phyloP scores from a whole-genome alignment of 2,113 vertebrate species.

The Stomatorhinus ivindoensis region DNA sequence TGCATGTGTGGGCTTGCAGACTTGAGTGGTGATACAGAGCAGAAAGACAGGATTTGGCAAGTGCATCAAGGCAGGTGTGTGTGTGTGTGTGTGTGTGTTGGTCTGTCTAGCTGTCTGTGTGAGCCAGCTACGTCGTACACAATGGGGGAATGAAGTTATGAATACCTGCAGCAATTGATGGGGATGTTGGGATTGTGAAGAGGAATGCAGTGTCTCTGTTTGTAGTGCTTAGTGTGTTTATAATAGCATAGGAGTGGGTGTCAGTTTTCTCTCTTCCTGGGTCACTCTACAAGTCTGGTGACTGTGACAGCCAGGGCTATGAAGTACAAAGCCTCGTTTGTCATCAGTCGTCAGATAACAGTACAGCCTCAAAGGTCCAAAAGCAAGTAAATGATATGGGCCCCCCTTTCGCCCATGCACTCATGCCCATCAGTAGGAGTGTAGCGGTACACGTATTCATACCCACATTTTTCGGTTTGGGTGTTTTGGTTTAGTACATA shows the following conservation, averaged over 20 bases:
- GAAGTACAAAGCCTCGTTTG: neutral
- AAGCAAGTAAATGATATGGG: neutral
- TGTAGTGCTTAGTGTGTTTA: neutral
- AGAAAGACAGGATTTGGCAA: neutral
- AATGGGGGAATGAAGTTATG: neutral
- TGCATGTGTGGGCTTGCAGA: neutral
- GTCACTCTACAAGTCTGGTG: neutral
- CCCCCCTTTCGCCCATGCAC: neutral
- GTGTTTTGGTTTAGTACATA: no score
- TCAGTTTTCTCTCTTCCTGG: neutral
- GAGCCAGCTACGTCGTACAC: neutral
- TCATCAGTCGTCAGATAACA: neutral
- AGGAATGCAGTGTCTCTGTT: neutral
- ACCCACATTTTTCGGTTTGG: no score
- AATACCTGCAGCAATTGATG: neutral
- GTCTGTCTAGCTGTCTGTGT: no score
- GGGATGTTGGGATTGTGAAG: neutral
- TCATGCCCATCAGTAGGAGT: neutral
- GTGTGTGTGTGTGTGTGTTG: neutral
- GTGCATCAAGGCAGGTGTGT: neutral
- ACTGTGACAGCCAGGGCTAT: neutral
- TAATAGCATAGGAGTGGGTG: neutral
- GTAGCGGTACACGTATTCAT: no score
- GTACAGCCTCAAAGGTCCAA: neutral
- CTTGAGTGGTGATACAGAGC: neutral